These are phyloP conservation scores for Platichthys stellatus DNA, from an alignment of 2,113 vertebrate genomes.

Conservation along the genomic window DNA sequence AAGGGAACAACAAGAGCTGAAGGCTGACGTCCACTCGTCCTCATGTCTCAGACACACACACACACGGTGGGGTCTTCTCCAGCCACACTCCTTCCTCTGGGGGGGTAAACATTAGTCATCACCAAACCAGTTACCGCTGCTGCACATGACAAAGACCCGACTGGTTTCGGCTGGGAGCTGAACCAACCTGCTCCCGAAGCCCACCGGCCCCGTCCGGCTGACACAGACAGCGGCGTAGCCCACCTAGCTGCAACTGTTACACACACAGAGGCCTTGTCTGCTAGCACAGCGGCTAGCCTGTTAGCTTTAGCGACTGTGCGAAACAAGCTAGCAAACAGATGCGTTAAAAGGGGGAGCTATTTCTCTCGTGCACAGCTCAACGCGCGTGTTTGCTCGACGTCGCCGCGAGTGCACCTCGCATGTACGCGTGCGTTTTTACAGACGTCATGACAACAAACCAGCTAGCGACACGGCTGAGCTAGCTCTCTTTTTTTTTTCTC, in stretches of 20 bases:
- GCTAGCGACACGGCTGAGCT: slow-evolving; percentile 14
- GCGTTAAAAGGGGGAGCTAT: not conserved
- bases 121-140: slow-evolving; percentile 1
- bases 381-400: not conserved
- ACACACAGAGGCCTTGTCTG: slow-evolving; percentile 61
- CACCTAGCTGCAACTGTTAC: slow-evolving; percentile 32
- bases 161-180: slow-evolving; percentile 32
- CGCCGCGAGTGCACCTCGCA: not conserved
- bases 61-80: slow-evolving; percentile 15
- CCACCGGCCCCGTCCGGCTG: slow-evolving; percentile 34
- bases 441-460: slow-evolving; percentile 16
- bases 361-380: not conserved
- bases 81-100: slow-evolving; percentile 9
- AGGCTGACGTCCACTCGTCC: slow-evolving; percentile 38
- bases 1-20: not conserved
- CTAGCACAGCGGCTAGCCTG: slow-evolving; percentile 43
- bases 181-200: slow-evolving; percentile 29
- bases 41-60: not conserved
- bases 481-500: not conserved
- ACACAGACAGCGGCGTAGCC: slow-evolving; percentile 25
- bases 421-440: not conserved
- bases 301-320: slow-evolving; percentile 51
- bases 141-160: slow-evolving; percentile 22
- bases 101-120: slow-evolving; percentile 63
- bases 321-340: slow-evolving; percentile 14